Percentiles rank a stretch among this genome's conserved stretches.
These are phyloP conservation scores for Meloidogyne floridensis DNA, from an alignment of 1,140 invertebrate genomes.

Conservation along the genomic window DNA sequence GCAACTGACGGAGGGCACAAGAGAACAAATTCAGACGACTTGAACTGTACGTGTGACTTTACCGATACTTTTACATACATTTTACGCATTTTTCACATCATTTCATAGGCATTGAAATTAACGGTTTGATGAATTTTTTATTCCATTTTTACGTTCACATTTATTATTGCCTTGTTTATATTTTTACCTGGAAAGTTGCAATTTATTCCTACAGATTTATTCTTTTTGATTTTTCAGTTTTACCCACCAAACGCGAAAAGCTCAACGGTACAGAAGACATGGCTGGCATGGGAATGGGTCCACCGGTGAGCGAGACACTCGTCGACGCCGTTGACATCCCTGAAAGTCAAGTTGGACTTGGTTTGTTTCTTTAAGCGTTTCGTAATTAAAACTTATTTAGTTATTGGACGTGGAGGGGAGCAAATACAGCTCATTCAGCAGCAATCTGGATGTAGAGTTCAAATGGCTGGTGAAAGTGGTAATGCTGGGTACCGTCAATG, in stretches of 20 bases:
- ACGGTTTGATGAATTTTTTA: slow-evolving; percentile 40
- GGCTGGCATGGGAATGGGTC: slow-evolving; percentile 55
- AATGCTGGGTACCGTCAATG: slow-evolving; percentile 76
- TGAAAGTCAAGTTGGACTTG: slow-evolving; percentile 59
- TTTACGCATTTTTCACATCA: slow-evolving; percentile 22
- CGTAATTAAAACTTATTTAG: slow-evolving; percentile 51
- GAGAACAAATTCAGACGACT: slow-evolving; percentile 56
- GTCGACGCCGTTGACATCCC: slow-evolving; percentile 58
- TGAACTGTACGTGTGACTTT: slow-evolving; percentile 53
- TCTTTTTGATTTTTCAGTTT: slow-evolving; percentile 48
- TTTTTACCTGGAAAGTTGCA: slow-evolving; percentile 19
- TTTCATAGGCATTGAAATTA: slow-evolving; percentile 30
- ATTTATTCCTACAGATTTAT: background rate
- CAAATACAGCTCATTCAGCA: slow-evolving; percentile 90
- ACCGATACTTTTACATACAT: slow-evolving; percentile 27
- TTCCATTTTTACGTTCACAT: slow-evolving; percentile 34
- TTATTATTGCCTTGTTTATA: slow-evolving; percentile 12
- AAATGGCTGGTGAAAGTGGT: slow-evolving; percentile 75
- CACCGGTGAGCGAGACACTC: slow-evolving; percentile 46
- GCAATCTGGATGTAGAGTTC: slow-evolving; percentile 94
- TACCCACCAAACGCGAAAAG: slow-evolving; percentile 51
- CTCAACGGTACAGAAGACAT: slow-evolving; percentile 43
- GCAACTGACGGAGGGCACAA: slow-evolving; percentile 53
- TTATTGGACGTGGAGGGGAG: slow-evolving; percentile 86
- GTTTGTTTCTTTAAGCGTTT: slow-evolving; percentile 36